Evolutionary conservation across 2,113 vertebrate species (phyloP).

Genomic region (Sitta europaea): DNA sequence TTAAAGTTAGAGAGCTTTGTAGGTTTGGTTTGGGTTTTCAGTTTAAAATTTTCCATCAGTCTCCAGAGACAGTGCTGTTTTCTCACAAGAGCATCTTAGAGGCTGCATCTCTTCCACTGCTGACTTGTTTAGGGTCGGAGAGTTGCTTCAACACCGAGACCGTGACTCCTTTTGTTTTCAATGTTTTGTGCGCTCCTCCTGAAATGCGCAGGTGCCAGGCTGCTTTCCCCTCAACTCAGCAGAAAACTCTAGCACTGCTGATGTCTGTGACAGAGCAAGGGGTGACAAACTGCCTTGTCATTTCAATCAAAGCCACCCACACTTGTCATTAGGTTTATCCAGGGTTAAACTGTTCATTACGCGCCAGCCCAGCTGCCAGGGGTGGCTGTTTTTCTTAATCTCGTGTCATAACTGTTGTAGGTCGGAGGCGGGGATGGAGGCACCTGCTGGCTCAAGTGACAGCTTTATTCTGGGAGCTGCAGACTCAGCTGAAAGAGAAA

Average conservation of each 20-base stretch:
- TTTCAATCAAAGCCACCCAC: constrained; percentile 44
- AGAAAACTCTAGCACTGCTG: constrained; percentile 9
- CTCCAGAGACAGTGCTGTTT: not conserved
- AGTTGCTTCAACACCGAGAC: not conserved
- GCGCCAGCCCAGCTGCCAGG: not conserved
- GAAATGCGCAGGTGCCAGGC: not conserved
- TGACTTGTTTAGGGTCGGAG: not conserved
- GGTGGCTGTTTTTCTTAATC: constrained; percentile 57
- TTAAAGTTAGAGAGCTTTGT: not conserved
- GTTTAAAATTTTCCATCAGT: not conserved
- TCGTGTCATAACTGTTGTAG: constrained; percentile 28
- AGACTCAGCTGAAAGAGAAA: constrained; percentile 3
- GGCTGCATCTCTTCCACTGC: not conserved
- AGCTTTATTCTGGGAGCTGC: constrained; percentile 23
- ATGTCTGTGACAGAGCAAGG: not conserved
- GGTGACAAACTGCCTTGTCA: constrained; percentile 36
- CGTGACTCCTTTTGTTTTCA: constrained; percentile 1
- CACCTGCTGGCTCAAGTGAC: constrained; percentile 40
- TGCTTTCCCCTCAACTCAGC: constrained; percentile 33
- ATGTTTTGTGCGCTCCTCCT: not conserved
- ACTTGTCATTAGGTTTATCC: constrained; percentile 55
- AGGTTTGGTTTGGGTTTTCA: not conserved
- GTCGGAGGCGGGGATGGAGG: not conserved
- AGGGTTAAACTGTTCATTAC: constrained; percentile 55
- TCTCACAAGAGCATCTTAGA: not conserved